phyloP scores from a whole-genome alignment of 64 coral and sea anemone genomes.

The Astreopora myriophthalma region DNA sequence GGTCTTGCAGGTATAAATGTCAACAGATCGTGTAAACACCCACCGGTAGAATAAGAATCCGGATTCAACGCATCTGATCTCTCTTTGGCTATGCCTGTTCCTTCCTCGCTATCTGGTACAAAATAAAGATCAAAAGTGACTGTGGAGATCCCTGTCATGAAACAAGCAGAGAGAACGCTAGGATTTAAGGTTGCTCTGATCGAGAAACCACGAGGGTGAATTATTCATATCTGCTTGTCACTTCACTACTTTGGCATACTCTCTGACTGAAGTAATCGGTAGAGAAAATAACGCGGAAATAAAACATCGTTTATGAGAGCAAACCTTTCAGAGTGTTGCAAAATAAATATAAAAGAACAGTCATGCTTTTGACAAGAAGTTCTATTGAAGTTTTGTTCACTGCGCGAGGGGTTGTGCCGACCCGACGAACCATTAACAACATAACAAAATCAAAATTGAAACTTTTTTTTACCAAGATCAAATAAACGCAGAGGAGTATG shows the following conservation, averaged over 20 bases:
- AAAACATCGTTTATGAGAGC: not conserved
- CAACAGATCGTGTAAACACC: slow-evolving; percentile 2
- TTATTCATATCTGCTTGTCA: slow-evolving; percentile 22
- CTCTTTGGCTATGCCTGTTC: not conserved
- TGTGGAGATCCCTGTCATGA: not conserved
- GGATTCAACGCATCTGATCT: not conserved
- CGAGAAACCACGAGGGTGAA: not conserved
- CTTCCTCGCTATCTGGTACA: slow-evolving; percentile 12
- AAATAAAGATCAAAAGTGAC: not conserved
- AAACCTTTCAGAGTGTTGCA: not conserved
- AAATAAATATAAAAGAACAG: not conserved
- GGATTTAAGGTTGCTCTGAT: not conserved
- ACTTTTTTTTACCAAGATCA: not conserved
- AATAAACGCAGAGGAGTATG: not conserved
- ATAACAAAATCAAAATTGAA: slow-evolving; percentile 7
- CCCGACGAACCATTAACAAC: slow-evolving; percentile 1
- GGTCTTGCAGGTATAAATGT: not conserved
- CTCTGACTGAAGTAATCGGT: slow-evolving; percentile 28
- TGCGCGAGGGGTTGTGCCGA: not conserved
- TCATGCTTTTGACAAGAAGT: not conserved
- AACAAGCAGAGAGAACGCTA: not conserved
- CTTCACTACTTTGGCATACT: slow-evolving; percentile 55
- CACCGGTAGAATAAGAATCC: not conserved
- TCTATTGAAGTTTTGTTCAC: not conserved
- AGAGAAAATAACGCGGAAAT: not conserved